Conservation (phyloP, 2,888 invertebrate species). For the Sphaeridia pumilis region DNA sequence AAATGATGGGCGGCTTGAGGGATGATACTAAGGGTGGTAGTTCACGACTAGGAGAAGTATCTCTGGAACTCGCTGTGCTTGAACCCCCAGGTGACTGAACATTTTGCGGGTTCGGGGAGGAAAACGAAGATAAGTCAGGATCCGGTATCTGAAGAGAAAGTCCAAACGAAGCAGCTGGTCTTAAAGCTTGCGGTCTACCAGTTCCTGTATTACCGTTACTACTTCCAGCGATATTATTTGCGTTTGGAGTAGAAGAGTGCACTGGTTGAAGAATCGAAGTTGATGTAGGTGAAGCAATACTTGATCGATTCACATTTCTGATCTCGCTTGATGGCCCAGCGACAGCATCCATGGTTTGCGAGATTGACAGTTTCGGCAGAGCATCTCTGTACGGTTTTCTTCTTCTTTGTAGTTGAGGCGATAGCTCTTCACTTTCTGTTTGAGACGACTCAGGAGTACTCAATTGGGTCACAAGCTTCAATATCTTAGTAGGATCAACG, state of each 20-base stretch:
- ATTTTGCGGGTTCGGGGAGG: constrained; percentile 39
- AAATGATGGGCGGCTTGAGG: constrained; percentile 79
- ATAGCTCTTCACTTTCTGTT: constrained; percentile 84
- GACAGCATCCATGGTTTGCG: constrained; percentile 42
- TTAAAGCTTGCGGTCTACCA: too few species aligned
- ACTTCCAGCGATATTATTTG: neutral
- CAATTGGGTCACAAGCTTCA: constrained; percentile 34
- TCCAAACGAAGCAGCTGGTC: constrained; percentile 85
- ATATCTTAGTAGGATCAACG: neutral
- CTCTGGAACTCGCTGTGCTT: constrained; percentile 81
- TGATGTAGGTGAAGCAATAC: neutral
- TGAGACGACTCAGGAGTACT: constrained; percentile 81
- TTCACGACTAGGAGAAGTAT: constrained; percentile 85
- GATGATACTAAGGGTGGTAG: constrained; percentile 78
- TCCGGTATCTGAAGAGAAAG: constrained; percentile 82
- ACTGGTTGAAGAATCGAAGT: constrained; percentile 15
- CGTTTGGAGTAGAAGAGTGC: constrained; percentile 30
- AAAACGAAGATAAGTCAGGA: constrained; percentile 48
- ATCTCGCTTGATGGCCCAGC: neutral
- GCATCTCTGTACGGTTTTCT: constrained; percentile 55
- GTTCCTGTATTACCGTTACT: too few species aligned
- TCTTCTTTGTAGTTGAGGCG: constrained; percentile 71
- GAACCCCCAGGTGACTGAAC: constrained; percentile 63
- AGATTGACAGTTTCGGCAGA: constrained; percentile 72
- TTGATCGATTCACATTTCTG: too few species aligned